Evolutionary conservation across 2,888 invertebrate species (phyloP), one percentile per base, ranked within the genome.

Genomic region (Fabriciana adippe): DNA sequence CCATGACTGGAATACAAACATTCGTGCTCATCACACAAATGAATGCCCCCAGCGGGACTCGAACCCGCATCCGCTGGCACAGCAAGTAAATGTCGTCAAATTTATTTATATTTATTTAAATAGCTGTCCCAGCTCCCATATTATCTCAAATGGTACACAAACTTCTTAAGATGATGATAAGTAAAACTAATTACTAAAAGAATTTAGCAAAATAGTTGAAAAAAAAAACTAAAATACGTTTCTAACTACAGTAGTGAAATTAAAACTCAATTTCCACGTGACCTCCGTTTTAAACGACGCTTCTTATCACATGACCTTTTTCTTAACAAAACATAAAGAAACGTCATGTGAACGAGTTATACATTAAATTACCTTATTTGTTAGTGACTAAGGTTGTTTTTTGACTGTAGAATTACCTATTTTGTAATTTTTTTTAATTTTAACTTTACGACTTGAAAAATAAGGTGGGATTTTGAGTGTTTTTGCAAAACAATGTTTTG

Each of bases 301-400:
- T 73, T 82, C 84, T 90, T 92, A 91, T 91, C 91, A 87, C 77
- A 78, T 87, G 90, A 91, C 91, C 91, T 83, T 88, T 86, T 90
- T 91, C 81, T 85, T 76, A 83, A 84, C 83, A 50, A 61, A 60
- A 35, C 82, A 82, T 70, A 76, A 70, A 68, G 68, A 88, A 84
- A 70, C 57, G 55, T 16, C 16, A 21, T 62, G 16, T 16, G 11
- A 18, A 55, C 2, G 35, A 64, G 2, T 6, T 6, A 41, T 15
- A 35, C 4, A 8, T 51, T 18, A 41, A 61, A 15, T 61, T 35
- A 51, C 61, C 35, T 14, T 61, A 61, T 61, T 51, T 35, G 11
- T 35, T 51, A 18, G 61, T 6, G 0, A 2, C 16, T 61, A 61
- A 53, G 51, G 51, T 51, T 51, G 51, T 15, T 51, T 53, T 41